Evolutionary conservation across 2,888 invertebrate species (phyloP).

Genomic region (Ichneumoninae sp.): DNA sequence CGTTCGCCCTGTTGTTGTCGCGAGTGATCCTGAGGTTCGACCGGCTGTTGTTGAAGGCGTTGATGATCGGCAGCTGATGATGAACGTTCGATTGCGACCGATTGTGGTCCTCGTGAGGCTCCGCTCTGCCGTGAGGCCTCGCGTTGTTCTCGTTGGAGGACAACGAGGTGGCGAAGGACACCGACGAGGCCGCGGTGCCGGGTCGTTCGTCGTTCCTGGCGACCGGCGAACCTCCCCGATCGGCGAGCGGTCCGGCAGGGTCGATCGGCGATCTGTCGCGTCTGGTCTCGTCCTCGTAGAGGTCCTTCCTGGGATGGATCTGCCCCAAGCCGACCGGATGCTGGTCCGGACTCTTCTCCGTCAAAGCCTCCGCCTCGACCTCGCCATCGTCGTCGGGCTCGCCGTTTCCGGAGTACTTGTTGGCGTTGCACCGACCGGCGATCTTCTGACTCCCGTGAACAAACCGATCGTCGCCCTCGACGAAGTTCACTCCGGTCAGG

Average conservation of each 20-base stretch:
- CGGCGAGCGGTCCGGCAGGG: slow-evolving; percentile 73
- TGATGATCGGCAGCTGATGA: slow-evolving; percentile 46
- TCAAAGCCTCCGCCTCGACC: neutral
- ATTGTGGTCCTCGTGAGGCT: slow-evolving; percentile 72
- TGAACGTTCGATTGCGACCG: slow-evolving; percentile 32
- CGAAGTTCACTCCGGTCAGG: neutral
- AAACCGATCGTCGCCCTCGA: slow-evolving; percentile 20
- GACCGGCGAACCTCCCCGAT: slow-evolving; percentile 69
- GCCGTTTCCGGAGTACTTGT: neutral
- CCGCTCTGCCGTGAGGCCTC: slow-evolving; percentile 76
- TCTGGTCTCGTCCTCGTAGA: slow-evolving; percentile 6
- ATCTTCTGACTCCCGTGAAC: slow-evolving; percentile 6
- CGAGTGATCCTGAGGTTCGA: slow-evolving; percentile 35
- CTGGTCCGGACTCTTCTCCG: neutral
- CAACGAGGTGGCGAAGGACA: slow-evolving; percentile 78
- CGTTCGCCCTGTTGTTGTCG: slow-evolving; percentile 42
- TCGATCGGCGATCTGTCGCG: slow-evolving; percentile 23
- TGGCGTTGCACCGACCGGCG: neutral
- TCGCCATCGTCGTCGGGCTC: neutral
- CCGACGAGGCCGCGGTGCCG: slow-evolving; percentile 72
- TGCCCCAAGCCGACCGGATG: neutral
- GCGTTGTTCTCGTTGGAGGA: slow-evolving; percentile 76
- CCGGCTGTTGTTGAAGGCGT: slow-evolving; percentile 37
- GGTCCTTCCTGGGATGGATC: neutral
- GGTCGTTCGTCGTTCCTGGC: slow-evolving; percentile 51